Percentiles rank a stretch among this genome's conserved stretches.
These are phyloP conservation scores for Cryptocheilus praepositus DNA, from an alignment of 2,888 invertebrate species.

Conservation along the genomic window DNA sequence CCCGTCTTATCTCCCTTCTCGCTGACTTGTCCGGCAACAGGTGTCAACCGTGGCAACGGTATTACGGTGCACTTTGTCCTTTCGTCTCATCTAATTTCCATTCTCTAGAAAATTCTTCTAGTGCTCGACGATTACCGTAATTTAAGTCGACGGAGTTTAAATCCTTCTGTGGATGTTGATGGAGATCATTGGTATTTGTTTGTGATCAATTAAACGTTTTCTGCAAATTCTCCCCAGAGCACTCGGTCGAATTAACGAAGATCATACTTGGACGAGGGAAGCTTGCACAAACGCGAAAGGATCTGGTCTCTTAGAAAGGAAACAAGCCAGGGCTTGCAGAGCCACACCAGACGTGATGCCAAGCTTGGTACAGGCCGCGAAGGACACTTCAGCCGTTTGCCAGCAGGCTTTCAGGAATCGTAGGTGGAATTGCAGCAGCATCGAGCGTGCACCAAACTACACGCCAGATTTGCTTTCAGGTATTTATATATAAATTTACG, in stretches of 20 bases:
- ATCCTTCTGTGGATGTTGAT: too few relatives aligned
- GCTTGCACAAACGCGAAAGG: slow-evolving; percentile 73
- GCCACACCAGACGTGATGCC: slow-evolving; percentile 84
- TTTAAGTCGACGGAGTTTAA: background rate
- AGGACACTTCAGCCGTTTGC: slow-evolving; percentile 82
- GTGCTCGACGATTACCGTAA: too few relatives aligned
- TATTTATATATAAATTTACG: slow-evolving; percentile 60
- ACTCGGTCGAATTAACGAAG: slow-evolving; percentile 65
- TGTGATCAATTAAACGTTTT: background rate
- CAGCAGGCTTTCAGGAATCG: slow-evolving; percentile 83
- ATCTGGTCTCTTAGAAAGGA: slow-evolving; percentile 78
- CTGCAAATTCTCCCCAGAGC: slow-evolving; percentile 54
- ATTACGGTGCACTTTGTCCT: too few relatives aligned
- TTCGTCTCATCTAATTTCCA: too few relatives aligned
- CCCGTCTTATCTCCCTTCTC: too few relatives aligned
- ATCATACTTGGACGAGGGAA: slow-evolving; percentile 67
- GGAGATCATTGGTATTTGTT: background rate
- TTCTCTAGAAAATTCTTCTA: too few relatives aligned
- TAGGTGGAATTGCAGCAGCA: slow-evolving; percentile 90
- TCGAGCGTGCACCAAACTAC: slow-evolving; percentile 82
- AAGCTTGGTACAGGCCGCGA: slow-evolving; percentile 85
- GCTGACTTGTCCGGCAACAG: too few relatives aligned
- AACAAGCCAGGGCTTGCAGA: slow-evolving; percentile 81
- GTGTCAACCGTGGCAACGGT: too few relatives aligned
- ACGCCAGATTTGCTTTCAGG: slow-evolving; percentile 88